These are phyloP conservation scores for Lasiurus cinereus DNA, from an alignment of 2,113 vertebrate genomes.

Conservation along the genomic window DNA sequence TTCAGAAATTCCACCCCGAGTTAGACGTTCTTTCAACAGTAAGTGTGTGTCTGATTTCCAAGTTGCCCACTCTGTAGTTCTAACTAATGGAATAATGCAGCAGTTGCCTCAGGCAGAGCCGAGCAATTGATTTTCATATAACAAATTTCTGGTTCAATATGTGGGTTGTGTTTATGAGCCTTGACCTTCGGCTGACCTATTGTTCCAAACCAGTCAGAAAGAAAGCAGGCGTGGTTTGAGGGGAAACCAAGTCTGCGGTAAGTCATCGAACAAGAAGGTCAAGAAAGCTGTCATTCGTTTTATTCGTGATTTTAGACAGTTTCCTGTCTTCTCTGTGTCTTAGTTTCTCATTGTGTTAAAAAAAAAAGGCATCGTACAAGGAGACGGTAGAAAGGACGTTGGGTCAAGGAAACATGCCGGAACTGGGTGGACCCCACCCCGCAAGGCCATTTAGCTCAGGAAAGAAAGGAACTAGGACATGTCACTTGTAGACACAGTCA, in stretches of 20 bases:
- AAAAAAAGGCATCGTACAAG: neutral
- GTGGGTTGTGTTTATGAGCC: neutral
- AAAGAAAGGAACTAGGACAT: neutral
- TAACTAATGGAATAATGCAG: neutral
- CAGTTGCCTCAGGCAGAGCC: neutral
- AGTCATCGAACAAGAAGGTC: neutral
- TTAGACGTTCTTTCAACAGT: slow-evolving; percentile 24
- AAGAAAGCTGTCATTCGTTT: neutral
- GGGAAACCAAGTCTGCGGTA: neutral
- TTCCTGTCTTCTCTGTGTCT: neutral
- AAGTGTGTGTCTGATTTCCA: neutral
- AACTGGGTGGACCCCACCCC: neutral
- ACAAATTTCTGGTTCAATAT: slow-evolving; percentile 24
- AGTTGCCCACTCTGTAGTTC: neutral
- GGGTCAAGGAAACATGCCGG: neutral
- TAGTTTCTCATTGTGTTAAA: slow-evolving; percentile 1
- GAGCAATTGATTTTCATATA: slow-evolving; percentile 24
- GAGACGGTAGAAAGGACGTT: neutral
- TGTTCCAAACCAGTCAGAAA: slow-evolving; percentile 37
- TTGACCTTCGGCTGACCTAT: slow-evolving; percentile 7
- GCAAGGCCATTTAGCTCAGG: neutral
- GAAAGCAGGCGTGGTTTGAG: neutral
- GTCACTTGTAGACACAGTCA: neutral
- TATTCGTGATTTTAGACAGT: neutral
- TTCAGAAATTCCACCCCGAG: slow-evolving; percentile 58